Evolutionary conservation across 2,888 invertebrate genomes (phyloP).

Genomic region (Euproctis similis): DNA sequence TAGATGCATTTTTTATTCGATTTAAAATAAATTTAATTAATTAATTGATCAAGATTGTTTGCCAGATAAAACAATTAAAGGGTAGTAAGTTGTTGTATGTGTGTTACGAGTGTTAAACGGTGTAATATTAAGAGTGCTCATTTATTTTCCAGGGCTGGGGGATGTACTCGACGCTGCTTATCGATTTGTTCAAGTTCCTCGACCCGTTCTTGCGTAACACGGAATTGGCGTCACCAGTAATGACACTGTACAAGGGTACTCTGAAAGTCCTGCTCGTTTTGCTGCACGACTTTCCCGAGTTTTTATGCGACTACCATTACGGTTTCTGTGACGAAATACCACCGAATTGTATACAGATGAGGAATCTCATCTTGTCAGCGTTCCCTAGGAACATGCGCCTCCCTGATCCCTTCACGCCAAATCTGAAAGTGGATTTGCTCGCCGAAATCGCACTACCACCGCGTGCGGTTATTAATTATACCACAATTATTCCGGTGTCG

Average conservation of each 20-base stretch:
- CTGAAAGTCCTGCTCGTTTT: slow-evolving; percentile 94
- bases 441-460: slow-evolving; percentile 92
- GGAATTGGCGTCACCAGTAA: slow-evolving; percentile 95
- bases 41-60: too few species aligned
- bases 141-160: slow-evolving; percentile 85
- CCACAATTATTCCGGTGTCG: slow-evolving; percentile 88
- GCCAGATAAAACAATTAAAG: too few species aligned
- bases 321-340: slow-evolving; percentile 99
- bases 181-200: slow-evolving; percentile 97
- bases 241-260: slow-evolving; percentile 96
- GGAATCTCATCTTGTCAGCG: slow-evolving; percentile 97
- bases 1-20: too few species aligned
- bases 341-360: slow-evolving; percentile 99
- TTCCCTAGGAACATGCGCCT: slow-evolving; percentile 98
- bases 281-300: slow-evolving; percentile 99
- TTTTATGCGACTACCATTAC: slow-evolving; percentile 99
- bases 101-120: not conserved
- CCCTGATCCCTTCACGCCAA: slow-evolving; percentile 99
- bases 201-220: slow-evolving; percentile 98
- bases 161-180: slow-evolving; percentile 96
- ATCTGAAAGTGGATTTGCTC: slow-evolving; percentile 94
- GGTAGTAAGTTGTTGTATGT: too few species aligned
- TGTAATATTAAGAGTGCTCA: too few species aligned
- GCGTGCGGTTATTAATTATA: slow-evolving; percentile 91
- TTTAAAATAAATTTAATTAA: too few species aligned